phyloP scores from a whole-genome alignment of 2,888 invertebrate genomes.

The Andrena dorsata region DNA sequence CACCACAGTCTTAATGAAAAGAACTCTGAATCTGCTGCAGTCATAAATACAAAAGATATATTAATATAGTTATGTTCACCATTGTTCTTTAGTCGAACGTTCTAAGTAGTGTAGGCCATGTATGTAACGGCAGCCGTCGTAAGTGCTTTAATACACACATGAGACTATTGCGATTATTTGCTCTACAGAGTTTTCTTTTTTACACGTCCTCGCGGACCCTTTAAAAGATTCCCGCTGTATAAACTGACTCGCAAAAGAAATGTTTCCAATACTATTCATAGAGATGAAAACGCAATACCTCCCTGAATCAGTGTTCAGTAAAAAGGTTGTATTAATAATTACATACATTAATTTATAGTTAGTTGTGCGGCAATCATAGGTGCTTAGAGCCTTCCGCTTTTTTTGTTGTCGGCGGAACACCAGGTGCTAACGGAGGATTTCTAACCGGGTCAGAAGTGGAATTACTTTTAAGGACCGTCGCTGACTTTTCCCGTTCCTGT shows the following conservation, averaged over 20 bases:
- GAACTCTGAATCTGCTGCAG: constrained; percentile 33
- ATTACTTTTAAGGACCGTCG: constrained; percentile 69
- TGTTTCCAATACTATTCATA: constrained; percentile 32
- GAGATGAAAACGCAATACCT: constrained; percentile 34
- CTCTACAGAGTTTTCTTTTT: neutral
- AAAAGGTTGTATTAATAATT: constrained; percentile 65
- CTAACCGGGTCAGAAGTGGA: constrained; percentile 65
- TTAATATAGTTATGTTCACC: constrained; percentile 15
- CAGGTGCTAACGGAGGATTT: constrained; percentile 73
- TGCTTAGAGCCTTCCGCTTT: constrained; percentile 83
- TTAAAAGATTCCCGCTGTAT: constrained; percentile 23
- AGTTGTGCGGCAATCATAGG: constrained; percentile 78
- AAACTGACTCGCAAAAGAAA: constrained; percentile 39
- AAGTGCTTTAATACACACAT: constrained; percentile 27
- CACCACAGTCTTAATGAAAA: constrained; percentile 68
- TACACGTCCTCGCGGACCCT: neutral
- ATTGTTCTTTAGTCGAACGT: constrained; percentile 23
- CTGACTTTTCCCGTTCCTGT: constrained; percentile 53
- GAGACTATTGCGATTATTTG: constrained; percentile 19
- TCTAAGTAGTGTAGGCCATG: constrained; percentile 17
- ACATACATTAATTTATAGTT: constrained; percentile 65
- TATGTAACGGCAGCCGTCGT: constrained; percentile 19
- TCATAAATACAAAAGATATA: constrained; percentile 38
- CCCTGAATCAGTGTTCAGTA: constrained; percentile 44
- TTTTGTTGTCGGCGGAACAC: constrained; percentile 77